Evolutionary conservation across 1,140 invertebrate genomes (phyloP).

Genomic region (Conus betulinus): DNA sequence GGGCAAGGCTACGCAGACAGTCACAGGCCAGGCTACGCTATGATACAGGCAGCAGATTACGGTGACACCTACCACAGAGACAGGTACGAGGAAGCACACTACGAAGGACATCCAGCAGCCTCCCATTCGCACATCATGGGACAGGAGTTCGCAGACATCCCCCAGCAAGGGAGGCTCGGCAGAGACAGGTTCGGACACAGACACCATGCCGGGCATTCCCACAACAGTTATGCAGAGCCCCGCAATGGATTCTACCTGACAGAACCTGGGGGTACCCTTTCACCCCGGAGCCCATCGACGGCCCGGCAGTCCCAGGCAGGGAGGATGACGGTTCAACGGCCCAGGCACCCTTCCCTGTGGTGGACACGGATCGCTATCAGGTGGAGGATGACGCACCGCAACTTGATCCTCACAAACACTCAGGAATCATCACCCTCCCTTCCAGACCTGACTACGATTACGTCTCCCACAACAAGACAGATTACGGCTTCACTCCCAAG

Average conservation of each 20-base stretch:
- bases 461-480: constrained; percentile 62
- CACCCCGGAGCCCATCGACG: background rate
- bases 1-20: constrained; percentile 37
- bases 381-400: background rate
- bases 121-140: background rate
- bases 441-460: constrained; percentile 61
- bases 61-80: background rate
- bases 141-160: too few relatives aligned
- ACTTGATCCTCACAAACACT: background rate
- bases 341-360: background rate
- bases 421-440: constrained; percentile 29
- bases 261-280: background rate
- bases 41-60: background rate
- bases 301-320: too few relatives aligned
- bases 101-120: background rate
- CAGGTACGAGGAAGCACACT: background rate
- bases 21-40: constrained; percentile 15
- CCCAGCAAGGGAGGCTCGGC: background rate
- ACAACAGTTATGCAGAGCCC: background rate
- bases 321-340: too few relatives aligned
- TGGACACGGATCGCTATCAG: background rate
- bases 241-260: constrained; percentile 25
- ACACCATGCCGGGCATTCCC: background rate
- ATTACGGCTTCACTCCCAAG: constrained; percentile 55
- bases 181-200: too few relatives aligned